Base-by-base conservation (phyloP, 2,888 invertebrate genomes). In the Reticulitermes lucifugus region DNA sequence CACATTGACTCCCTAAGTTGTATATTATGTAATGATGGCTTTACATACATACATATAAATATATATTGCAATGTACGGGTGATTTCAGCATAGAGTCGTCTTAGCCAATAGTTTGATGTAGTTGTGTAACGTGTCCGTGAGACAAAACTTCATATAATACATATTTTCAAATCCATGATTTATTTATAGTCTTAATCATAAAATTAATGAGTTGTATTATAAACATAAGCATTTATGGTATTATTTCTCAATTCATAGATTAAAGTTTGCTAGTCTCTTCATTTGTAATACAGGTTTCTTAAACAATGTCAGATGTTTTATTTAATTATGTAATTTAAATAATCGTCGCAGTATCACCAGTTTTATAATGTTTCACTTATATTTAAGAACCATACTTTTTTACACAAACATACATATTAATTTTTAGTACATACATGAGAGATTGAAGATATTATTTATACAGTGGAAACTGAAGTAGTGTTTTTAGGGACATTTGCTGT, bases 51-150 rank as follows among this genome's bases (percentile, higher is more conserved):
- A 65, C n/a, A 65, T 35, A 41, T 73, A 70, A n/a, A 73, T 73
- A 73, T 73, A 73, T 80, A 29, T 80, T 80, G 35, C 35, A 80
- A 21, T 60, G 35, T 80, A 80, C 80, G 80, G 80, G 80, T 80
- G 80, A 80, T 80, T 80, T 80, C 73, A 41, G 73, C 73, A 21
- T 73, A 73, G 18, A 41, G 29, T 73, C 14, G 3, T 73, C 14
- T 5, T 73, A 73, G 73, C 73, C 73, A 2, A 14, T 73, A 73
- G 73, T 73, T 73, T 41, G 4, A 25, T 25, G 41, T 73, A 73
- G 73, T 73, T 73, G 41, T 18, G 41, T 73, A 73, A 73, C n/a
- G n/a, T 65, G 25, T 65, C 10, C 65, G n/a, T 25, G 1, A 25
- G 65, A 65, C n/a, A n/a, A 65, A n/a, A 65, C n/a, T 65, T 65